These are phyloP conservation scores for Melanchra persicariae DNA, from an alignment of 2,888 invertebrate genomes.

Conservation along the genomic window DNA sequence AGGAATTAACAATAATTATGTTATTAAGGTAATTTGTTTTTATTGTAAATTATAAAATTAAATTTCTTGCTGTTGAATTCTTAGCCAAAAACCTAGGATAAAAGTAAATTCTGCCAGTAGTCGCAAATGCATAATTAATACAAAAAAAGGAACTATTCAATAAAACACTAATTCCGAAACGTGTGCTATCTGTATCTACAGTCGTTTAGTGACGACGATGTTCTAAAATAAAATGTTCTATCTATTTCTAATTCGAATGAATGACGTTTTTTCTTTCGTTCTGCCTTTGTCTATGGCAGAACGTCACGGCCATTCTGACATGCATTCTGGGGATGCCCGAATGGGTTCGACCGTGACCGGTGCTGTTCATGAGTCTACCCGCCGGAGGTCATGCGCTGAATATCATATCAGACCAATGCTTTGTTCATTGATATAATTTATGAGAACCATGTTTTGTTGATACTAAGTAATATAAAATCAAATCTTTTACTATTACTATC, in stretches of 20 bases:
- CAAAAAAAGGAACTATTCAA: background rate
- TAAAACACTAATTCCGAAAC: background rate
- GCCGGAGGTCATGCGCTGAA: background rate
- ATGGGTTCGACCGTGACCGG: conserved; percentile 11
- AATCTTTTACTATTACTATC: no score
- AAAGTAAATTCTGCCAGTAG: no score
- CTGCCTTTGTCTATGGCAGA: background rate
- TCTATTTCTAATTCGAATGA: conserved; percentile 27
- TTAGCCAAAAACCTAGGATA: no score
- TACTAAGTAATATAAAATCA: background rate
- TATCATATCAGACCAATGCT: background rate
- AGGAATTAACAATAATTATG: no score
- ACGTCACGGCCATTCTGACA: background rate
- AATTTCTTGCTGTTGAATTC: no score
- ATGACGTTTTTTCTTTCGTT: background rate
- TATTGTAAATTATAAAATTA: no score
- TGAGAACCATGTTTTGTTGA: background rate
- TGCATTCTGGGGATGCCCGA: conserved; percentile 13
- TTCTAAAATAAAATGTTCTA: conserved; percentile 23
- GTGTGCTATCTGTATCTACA: background rate
- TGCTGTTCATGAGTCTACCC: background rate
- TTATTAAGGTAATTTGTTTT: no score
- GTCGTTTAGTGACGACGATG: background rate
- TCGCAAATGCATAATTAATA: no score
- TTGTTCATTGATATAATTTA: background rate